Conservation (phyloP, 30 jellyfish, hydroid and myxozoan genomes). For the Catostylus mosaicus region DNA sequence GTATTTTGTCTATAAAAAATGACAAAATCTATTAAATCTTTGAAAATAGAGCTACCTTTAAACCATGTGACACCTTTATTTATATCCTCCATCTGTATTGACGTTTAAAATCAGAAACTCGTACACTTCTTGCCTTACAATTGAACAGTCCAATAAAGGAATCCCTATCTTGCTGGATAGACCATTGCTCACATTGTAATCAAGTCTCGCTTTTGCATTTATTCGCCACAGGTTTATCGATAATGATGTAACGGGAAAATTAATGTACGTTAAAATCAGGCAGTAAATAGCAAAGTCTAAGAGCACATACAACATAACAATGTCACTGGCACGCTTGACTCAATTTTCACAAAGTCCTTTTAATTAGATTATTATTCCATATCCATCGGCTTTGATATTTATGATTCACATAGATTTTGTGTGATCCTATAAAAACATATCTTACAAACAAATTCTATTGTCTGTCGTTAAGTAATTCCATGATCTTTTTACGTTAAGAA, state of each 20-base stretch:
- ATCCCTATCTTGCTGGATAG: neutral
- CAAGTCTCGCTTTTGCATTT: neutral
- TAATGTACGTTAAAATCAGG: neutral
- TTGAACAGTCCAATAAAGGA: neutral
- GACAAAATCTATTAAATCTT: too few species aligned
- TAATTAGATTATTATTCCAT: slow-evolving; percentile 54
- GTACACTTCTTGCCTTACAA: neutral
- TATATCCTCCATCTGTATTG: neutral
- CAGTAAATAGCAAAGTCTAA: slow-evolving; percentile 5
- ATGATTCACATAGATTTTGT: slow-evolving; percentile 39
- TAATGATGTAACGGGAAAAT: slow-evolving; percentile 39
- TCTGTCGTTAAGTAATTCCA: slow-evolving; percentile 33
- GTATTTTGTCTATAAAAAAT: too few species aligned
- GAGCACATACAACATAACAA: slow-evolving; percentile 36
- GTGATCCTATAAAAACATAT: slow-evolving; percentile 51
- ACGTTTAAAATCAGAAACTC: neutral
- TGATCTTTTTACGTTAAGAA: slow-evolving; percentile 18
- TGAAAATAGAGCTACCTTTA: neutral
- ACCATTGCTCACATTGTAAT: neutral
- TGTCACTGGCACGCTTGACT: slow-evolving; percentile 55
- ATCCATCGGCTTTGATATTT: slow-evolving; percentile 30
- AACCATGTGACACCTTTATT: neutral
- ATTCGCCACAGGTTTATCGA: neutral
- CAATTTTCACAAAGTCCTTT: slow-evolving; percentile 47
- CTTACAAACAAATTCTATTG: slow-evolving; percentile 47